phyloP scores from a whole-genome alignment of 2,888 invertebrate genomes.

The Lasioglossum malachurum region DNA sequence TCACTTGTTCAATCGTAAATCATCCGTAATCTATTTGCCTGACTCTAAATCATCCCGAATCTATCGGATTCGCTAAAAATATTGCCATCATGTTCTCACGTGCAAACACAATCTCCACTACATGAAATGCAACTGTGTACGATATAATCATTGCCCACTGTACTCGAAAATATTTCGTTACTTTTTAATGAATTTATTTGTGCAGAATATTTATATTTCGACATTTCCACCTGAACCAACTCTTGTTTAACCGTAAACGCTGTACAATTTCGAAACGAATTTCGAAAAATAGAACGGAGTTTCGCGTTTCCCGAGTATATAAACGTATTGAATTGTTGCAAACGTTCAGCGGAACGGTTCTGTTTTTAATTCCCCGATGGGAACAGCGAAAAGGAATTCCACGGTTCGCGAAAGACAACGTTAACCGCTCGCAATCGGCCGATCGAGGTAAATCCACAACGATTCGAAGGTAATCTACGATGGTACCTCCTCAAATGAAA shows the following conservation, averaged over 20 bases:
- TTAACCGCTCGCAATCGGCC: neutral
- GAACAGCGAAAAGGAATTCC: neutral
- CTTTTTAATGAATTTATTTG: neutral
- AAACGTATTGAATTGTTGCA: neutral
- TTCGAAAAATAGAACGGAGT: neutral
- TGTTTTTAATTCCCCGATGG: neutral
- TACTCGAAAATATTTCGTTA: neutral
- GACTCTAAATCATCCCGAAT: neutral
- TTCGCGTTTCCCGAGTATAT: neutral
- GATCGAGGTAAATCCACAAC: conserved; percentile 35
- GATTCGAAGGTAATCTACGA: conserved; percentile 42
- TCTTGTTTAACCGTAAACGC: neutral
- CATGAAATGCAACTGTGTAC: neutral
- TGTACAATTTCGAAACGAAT: neutral
- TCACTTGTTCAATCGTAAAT: neutral
- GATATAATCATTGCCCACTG: neutral
- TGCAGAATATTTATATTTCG: neutral
- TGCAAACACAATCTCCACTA: too few relatives aligned
- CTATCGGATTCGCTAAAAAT: neutral
- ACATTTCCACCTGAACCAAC: neutral
- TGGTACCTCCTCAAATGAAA: conserved; percentile 29
- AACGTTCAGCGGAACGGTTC: neutral
- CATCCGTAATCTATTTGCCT: neutral
- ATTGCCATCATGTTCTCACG: neutral
- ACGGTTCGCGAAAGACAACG: neutral